A percentile compares a stretch with the other conserved stretches of the same genome.
Conservation (phyloP, 2,797 vertebrate genomes). For the Mallotus villosus region DNA sequence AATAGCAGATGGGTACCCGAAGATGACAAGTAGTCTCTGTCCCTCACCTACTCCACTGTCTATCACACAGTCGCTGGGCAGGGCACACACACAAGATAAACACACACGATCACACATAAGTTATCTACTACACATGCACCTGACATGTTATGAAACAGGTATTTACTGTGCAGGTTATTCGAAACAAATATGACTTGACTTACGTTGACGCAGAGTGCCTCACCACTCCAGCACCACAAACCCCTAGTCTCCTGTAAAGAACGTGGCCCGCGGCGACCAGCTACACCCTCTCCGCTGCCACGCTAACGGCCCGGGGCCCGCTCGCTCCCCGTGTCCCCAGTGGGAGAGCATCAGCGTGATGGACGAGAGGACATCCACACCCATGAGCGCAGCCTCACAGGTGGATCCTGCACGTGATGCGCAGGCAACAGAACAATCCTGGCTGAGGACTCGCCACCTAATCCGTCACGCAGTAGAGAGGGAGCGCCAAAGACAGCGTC, state of each 20-base stretch:
- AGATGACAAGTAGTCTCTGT: slow-evolving; percentile 75
- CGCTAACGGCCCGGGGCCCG: no score
- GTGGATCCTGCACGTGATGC: slow-evolving; percentile 85
- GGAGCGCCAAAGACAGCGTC: slow-evolving; percentile 81
- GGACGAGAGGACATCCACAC: slow-evolving; percentile 84
- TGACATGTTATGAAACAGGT: background rate
- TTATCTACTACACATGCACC: background rate
- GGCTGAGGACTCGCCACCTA: slow-evolving; percentile 84
- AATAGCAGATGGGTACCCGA: slow-evolving; percentile 74
- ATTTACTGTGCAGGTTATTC: no score
- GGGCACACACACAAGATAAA: background rate
- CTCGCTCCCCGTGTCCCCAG: slow-evolving; percentile 52
- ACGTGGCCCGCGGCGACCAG: no score
- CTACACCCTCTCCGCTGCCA: no score
- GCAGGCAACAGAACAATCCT: slow-evolving; percentile 87
- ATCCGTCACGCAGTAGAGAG: slow-evolving; percentile 74
- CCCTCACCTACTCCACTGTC: slow-evolving; percentile 46
- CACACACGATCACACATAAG: background rate
- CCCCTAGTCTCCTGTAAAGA: background rate
- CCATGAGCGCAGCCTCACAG: slow-evolving; percentile 85
- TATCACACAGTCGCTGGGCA: slow-evolving; percentile 17
- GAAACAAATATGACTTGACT: background rate
- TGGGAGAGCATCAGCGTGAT: slow-evolving; percentile 89
- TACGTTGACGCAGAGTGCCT: background rate
- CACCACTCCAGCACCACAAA: background rate